Evolutionary conservation across 2,113 vertebrate species (phyloP).

Genomic region (Indicator maculatus): DNA sequence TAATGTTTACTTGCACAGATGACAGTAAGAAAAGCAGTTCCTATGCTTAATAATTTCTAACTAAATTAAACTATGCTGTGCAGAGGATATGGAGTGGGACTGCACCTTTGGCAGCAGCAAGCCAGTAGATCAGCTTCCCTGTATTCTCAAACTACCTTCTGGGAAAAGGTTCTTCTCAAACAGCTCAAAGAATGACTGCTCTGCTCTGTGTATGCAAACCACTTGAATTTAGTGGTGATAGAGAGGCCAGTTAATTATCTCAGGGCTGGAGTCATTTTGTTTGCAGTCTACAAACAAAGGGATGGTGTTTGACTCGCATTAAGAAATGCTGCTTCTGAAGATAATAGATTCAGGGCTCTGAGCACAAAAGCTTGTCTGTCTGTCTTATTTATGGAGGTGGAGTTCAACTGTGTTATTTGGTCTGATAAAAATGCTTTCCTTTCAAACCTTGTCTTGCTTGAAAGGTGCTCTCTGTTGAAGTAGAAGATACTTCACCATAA

Average conservation of each 20-base stretch:
- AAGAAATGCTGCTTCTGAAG: slow-evolving; percentile 21
- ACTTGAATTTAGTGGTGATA: slow-evolving; percentile 6
- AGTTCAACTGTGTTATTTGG: neutral
- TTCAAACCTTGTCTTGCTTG: neutral
- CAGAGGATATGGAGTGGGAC: neutral
- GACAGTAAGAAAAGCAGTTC: neutral
- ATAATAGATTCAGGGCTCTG: neutral
- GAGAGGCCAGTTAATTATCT: slow-evolving; percentile 55
- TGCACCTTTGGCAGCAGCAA: neutral
- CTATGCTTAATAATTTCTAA: neutral
- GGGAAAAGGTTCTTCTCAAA: neutral
- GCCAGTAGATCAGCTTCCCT: neutral
- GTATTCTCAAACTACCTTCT: neutral
- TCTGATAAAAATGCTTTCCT: slow-evolving; percentile 3
- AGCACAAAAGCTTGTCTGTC: neutral
- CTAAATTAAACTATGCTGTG: neutral
- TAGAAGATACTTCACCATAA: neutral
- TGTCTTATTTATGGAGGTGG: neutral
- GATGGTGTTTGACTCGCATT: neutral
- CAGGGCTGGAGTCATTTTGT: slow-evolving; percentile 38
- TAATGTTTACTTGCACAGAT: neutral
- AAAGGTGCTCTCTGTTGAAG: neutral
- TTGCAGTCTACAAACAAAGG: slow-evolving; percentile 61
- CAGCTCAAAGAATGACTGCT: neutral
- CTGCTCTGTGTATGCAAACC: neutral